Conservation (phyloP, 2,888 invertebrate genomes). For the Timema podura region DNA sequence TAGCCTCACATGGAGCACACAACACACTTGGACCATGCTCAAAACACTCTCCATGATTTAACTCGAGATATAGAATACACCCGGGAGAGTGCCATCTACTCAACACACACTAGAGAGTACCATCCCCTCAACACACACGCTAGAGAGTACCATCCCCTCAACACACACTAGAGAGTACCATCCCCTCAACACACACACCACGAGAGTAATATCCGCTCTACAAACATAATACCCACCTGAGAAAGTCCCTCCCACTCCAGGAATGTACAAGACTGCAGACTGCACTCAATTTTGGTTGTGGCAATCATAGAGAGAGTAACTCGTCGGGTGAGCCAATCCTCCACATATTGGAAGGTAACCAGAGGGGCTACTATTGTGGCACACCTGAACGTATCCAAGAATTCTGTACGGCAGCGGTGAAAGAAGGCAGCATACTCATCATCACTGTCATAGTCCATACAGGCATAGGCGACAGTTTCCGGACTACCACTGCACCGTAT, state of each 20-base stretch:
- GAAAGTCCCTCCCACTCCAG: conserved; percentile 83
- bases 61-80: too few species aligned
- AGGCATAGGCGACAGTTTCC: conserved; percentile 64
- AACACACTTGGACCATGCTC: too few species aligned
- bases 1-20: not conserved
- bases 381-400: conserved; percentile 70
- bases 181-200: not conserved
- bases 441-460: conserved; percentile 85
- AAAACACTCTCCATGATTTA: too few species aligned
- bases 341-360: conserved; percentile 77
- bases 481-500: conserved; percentile 45
- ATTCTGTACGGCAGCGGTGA: conserved; percentile 73
- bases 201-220: not conserved
- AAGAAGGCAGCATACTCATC: conserved; percentile 86
- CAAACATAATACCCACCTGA: conserved; percentile 31
- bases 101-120: not conserved
- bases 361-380: conserved; percentile 77
- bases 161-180: not conserved
- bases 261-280: conserved; percentile 55
- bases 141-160: not conserved
- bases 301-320: conserved; percentile 64
- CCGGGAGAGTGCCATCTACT: not conserved
- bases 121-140: not conserved
- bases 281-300: too few species aligned
- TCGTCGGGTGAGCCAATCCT: conserved; percentile 74